A percentile compares a stretch with the other conserved stretches of the same genome.
These are phyloP conservation scores for Aegotheles bennettii DNA, from an alignment of 2,113 vertebrate genomes.

Conservation along the genomic window DNA sequence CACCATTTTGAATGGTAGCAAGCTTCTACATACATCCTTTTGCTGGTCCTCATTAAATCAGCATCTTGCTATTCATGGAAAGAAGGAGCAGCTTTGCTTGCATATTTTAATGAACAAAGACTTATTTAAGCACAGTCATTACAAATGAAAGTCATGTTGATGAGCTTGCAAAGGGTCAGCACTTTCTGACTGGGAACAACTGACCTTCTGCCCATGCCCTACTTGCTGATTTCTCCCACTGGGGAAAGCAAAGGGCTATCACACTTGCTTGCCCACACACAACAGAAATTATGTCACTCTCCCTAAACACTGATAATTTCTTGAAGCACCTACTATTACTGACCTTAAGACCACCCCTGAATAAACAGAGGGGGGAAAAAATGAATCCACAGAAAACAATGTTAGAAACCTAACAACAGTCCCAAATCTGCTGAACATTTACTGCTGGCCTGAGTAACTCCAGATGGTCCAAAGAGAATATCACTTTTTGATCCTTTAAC, in stretches of 20 bases:
- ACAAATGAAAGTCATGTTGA: constrained; percentile 58
- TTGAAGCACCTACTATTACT: constrained; percentile 54
- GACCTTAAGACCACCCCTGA: constrained; percentile 64
- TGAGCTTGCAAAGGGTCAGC: constrained; percentile 62
- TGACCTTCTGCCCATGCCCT: constrained; percentile 46
- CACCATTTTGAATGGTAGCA: neutral
- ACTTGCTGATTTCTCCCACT: constrained; percentile 47
- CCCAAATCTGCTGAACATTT: constrained; percentile 52
- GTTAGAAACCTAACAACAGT: constrained; percentile 42
- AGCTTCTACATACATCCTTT: neutral
- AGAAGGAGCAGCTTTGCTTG: constrained; percentile 53
- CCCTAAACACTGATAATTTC: constrained; percentile 47
- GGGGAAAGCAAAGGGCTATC: constrained; percentile 44
- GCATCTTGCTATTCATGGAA: neutral
- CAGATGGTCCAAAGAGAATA: constrained; percentile 62
- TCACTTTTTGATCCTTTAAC: constrained; percentile 64
- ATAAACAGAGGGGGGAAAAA: constrained; percentile 9
- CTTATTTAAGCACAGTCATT: constrained; percentile 58
- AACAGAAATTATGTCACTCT: constrained; percentile 51
- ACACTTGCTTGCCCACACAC: constrained; percentile 52
- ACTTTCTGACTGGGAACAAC: constrained; percentile 53
- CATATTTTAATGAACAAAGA: constrained; percentile 62
- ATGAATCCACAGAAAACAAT: neutral
- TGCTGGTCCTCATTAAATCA: constrained; percentile 47
- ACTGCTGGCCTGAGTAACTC: constrained; percentile 56